Base-by-base conservation (phyloP, 2,797 vertebrate species). In the Gymnoscopelus microlampas region DNA sequence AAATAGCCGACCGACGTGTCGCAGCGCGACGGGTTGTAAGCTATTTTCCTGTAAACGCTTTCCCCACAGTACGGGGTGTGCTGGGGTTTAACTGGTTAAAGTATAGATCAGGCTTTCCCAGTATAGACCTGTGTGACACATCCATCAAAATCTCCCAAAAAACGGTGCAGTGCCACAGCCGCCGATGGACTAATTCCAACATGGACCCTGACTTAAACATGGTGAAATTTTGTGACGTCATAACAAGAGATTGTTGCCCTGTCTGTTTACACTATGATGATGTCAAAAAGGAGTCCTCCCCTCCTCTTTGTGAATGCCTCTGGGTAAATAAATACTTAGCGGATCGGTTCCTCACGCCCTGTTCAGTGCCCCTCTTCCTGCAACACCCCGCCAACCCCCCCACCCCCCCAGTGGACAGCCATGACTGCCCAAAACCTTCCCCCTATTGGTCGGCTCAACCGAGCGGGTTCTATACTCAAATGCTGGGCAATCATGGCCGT, bases 61-160 rank as follows among this genome's bases (percentile, higher is more conserved):
- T 19, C 19, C 19, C 19, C 19, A 19, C 19, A 19, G 1, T 19
- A 19, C 19, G 19, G 19, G 19, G 19, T 19, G 19, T 19, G 19
- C 19, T 19, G 19, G 19, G 19, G 19, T 19, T 19, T 19, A 19
- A 19, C 19, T 19, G 19, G 19, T 19, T 19, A 19, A 19, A 29
- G 26, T 29, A 29, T 29, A 29, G 3, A 29, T 29, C 26, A 29
- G 39, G 39, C 39, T 44, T 10, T 44, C 9, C 39, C 2, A 6
- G 8, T 9, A 44, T 9, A 44, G 7, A 44, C 32, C 32, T 35
- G 32, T 35, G 5, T 35, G 39, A 68, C 73, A 82, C 85, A 87
- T 90, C 85, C 72, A 84, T 91, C 87, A 90, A 91, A 89, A 87
- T 86, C 79, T 89, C 87, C 86, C 74, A 82, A 60, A 65, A 62